These are phyloP conservation scores for Brachymystax lenok DNA, from an alignment of 2,797 vertebrate genomes.

Conservation along the genomic window DNA sequence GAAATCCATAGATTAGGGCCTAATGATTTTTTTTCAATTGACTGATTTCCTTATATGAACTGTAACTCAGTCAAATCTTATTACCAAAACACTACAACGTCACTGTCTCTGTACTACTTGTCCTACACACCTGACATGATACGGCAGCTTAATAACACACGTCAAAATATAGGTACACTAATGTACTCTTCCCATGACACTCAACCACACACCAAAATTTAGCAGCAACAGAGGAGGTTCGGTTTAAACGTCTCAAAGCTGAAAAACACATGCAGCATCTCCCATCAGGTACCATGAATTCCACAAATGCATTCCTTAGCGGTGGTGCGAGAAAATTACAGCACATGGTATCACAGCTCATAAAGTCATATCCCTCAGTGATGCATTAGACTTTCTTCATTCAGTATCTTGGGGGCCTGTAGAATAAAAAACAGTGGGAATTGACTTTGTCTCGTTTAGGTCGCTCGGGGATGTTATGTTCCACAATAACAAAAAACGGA, in stretches of 20 bases:
- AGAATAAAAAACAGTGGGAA: slow-evolving; percentile 44
- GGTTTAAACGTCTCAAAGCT: slow-evolving; percentile 58
- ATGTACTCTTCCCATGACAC: slow-evolving; percentile 17
- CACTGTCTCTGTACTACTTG: too few relatives aligned
- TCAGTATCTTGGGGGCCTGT: slow-evolving; percentile 53
- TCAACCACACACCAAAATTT: slow-evolving; percentile 50
- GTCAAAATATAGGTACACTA: slow-evolving; percentile 8
- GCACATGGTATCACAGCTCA: slow-evolving; percentile 64
- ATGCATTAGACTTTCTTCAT: slow-evolving; percentile 43
- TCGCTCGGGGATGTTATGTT: slow-evolving; percentile 17
- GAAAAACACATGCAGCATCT: slow-evolving; percentile 71
- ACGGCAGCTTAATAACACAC: neutral
- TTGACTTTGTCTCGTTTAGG: slow-evolving; percentile 58
- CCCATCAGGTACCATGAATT: slow-evolving; percentile 52
- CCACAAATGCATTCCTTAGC: slow-evolving; percentile 45
- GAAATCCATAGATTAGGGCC: too few relatives aligned
- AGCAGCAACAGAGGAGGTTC: slow-evolving; percentile 39
- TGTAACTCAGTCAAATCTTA: too few relatives aligned
- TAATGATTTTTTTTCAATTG: too few relatives aligned
- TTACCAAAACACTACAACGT: too few relatives aligned
- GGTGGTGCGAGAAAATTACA: slow-evolving; percentile 54
- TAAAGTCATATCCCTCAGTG: slow-evolving; percentile 68
- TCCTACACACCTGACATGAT: neutral
- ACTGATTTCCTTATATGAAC: too few relatives aligned
- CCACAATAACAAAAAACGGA: neutral